Percentiles rank a stretch among this genome's conserved stretches.
phyloP scores from a whole-genome alignment of 2,888 invertebrate species.

The Conchocele bisecta region DNA sequence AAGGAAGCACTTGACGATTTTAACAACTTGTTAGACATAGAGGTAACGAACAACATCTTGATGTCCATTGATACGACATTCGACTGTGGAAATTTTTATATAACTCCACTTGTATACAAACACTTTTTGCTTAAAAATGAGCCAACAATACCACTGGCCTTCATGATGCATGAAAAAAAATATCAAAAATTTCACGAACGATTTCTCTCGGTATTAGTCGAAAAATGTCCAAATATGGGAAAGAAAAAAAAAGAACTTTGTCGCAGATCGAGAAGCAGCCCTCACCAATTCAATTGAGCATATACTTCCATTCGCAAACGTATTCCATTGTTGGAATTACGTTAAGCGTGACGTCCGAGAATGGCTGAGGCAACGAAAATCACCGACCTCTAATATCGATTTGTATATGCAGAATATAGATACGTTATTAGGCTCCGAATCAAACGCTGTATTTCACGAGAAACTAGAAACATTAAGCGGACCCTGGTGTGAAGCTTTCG shows the following conservation, averaged over 20 bases:
- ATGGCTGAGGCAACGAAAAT: conserved; percentile 5
- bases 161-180: conserved; percentile 29
- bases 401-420: conserved; percentile 4
- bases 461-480: conserved; percentile 1
- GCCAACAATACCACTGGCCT: conserved; percentile 22
- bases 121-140: conserved; percentile 21
- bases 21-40: no score
- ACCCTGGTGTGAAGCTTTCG: neutral
- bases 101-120: conserved; percentile 29
- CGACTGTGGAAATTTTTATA: no score
- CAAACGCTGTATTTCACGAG: neutral
- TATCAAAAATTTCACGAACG: conserved; percentile 23
- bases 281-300: conserved; percentile 10
- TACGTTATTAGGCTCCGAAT: neutral
- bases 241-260: conserved; percentile 10
- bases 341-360: conserved; percentile 5
- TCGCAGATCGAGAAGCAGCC: conserved; percentile 12
- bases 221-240: conserved; percentile 19
- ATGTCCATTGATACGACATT: no score
- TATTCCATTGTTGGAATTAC: conserved; percentile 14
- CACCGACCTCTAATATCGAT: conserved; percentile 2
- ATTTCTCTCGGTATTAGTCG: neutral
- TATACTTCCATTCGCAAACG: neutral
- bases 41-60: no score
- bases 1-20: no score